These are phyloP conservation scores for Pluvianellus socialis DNA, from an alignment of 2,113 vertebrate species.

Conservation along the genomic window DNA sequence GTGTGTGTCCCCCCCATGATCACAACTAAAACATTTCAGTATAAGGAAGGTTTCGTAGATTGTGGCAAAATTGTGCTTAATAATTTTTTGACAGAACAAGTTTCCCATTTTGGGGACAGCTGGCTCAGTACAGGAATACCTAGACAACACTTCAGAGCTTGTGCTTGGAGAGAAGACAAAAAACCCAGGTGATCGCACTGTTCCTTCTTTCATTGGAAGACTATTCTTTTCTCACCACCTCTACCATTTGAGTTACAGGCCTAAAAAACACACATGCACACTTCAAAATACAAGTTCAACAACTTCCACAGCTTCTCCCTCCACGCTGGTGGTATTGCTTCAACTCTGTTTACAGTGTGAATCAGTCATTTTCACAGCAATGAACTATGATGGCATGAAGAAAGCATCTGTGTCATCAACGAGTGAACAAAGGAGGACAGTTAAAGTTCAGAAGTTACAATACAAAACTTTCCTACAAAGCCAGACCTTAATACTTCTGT, in stretches of 20 bases:
- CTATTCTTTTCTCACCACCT: neutral
- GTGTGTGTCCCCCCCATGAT: neutral
- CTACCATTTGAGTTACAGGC: neutral
- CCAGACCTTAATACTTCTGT: neutral
- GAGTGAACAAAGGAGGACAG: constrained; percentile 16
- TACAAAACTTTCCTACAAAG: neutral
- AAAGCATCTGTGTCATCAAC: constrained; percentile 14
- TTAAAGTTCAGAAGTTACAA: constrained; percentile 20
- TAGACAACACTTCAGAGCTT: neutral
- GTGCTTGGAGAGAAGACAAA: neutral
- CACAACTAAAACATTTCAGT: neutral
- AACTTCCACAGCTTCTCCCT: neutral
- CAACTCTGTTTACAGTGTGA: constrained; percentile 29
- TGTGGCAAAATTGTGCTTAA: neutral
- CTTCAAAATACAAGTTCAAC: neutral
- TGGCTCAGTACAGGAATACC: neutral
- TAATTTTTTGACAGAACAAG: neutral
- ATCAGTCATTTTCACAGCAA: constrained; percentile 44
- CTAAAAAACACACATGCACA: neutral
- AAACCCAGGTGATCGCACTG: neutral
- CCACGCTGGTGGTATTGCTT: neutral
- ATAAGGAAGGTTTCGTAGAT: neutral
- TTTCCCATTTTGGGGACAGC: neutral
- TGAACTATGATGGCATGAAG: constrained; percentile 40
- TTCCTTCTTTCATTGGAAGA: neutral